phyloP scores from a whole-genome alignment of 2,797 vertebrate genomes.

The Tapirus indicus region DNA sequence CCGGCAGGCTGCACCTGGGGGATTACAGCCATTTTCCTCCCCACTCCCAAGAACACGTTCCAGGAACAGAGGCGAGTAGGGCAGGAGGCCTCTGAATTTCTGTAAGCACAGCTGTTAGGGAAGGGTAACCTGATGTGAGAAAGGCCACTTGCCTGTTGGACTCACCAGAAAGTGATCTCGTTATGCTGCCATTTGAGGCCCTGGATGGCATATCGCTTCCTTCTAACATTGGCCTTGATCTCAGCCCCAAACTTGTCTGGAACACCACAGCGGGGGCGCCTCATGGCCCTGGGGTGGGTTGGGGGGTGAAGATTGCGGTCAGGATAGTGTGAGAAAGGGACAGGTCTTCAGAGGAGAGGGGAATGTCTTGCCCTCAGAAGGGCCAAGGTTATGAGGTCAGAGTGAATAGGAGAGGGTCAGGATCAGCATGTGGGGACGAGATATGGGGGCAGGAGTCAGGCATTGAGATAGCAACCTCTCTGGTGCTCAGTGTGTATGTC shows the following conservation, averaged over 20 bases:
- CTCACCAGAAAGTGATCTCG: conserved; percentile 95
- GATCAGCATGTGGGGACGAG: background rate
- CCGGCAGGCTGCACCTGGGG: background rate
- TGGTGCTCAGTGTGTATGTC: background rate
- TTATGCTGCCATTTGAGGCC: conserved; percentile 95
- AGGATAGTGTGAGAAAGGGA: background rate
- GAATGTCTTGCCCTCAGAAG: background rate
- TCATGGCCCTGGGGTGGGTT: conserved; percentile 92
- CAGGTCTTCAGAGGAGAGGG: background rate
- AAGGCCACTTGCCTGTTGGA: background rate
- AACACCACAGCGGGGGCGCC: conserved; percentile 94
- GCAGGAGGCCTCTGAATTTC: background rate
- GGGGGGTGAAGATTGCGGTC: background rate
- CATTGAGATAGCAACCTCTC: background rate
- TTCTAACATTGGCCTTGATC: conserved; percentile 95
- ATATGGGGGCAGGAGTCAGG: background rate
- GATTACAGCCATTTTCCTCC: conserved; percentile 25
- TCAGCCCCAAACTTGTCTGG: conserved; percentile 95
- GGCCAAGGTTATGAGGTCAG: background rate
- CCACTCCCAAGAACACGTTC: background rate
- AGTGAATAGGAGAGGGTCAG: background rate
- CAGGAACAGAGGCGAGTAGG: background rate
- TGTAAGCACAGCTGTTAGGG: background rate
- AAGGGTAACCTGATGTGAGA: background rate
- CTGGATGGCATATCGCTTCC: conserved; percentile 94